phyloP scores from a whole-genome alignment of 2,888 invertebrate species.

The Patella pellucida region DNA sequence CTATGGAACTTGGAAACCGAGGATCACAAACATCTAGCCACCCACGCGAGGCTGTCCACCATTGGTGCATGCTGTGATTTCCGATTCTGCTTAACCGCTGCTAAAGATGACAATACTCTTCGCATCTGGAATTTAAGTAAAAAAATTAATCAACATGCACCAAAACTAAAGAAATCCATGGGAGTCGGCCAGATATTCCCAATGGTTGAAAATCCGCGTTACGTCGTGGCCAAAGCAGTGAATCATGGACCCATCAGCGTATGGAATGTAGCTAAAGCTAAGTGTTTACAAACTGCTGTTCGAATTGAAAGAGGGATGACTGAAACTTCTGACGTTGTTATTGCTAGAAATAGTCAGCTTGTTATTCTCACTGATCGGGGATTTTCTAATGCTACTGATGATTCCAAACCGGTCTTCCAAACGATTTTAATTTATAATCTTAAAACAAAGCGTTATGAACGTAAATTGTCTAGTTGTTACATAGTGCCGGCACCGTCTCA shows the following conservation, averaged over 20 bases:
- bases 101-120: conserved; percentile 56
- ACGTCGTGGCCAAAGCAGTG: conserved; percentile 61
- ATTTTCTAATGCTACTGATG: conserved; percentile 53
- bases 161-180: conserved; percentile 56
- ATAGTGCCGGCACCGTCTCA: conserved; percentile 64
- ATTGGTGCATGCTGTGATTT: conserved; percentile 63
- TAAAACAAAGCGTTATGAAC: conserved; percentile 56
- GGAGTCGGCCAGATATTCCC: conserved; percentile 60
- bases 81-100: conserved; percentile 61
- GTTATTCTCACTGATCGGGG: conserved; percentile 65
- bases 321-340: conserved; percentile 61
- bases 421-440: conserved; percentile 64
- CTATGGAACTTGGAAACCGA: conserved; percentile 70
- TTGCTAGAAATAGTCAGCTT: conserved; percentile 59
- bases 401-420: conserved; percentile 61
- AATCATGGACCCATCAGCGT: conserved; percentile 66
- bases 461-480: conserved; percentile 58
- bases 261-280: conserved; percentile 65
- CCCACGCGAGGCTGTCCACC: conserved; percentile 57
- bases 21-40: conserved; percentile 69
- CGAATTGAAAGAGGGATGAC: conserved; percentile 62
- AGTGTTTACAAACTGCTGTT: conserved; percentile 56
- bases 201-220: conserved; percentile 60
- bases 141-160: conserved; percentile 55
- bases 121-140: conserved; percentile 65